A percentile compares a stretch with the other conserved stretches of the same genome.
Evolutionary conservation across 2,797 vertebrate species (phyloP).

Genomic region (Sebastes wilsoni): DNA sequence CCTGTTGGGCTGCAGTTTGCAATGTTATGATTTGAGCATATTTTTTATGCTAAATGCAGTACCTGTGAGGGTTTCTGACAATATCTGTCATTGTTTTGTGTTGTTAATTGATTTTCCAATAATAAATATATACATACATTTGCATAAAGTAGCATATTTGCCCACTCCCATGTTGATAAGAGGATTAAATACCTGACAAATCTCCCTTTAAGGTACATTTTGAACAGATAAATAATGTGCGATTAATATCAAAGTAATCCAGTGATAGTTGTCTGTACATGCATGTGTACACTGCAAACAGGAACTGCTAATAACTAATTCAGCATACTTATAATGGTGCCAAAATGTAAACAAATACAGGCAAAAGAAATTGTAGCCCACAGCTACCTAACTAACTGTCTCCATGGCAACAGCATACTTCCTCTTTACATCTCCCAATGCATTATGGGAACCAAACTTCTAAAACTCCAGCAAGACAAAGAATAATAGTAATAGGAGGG

Average conservation of each 20-base stretch:
- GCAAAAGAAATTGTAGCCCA: neutral
- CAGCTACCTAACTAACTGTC: neutral
- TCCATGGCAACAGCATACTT: neutral
- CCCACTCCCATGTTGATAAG: too few species aligned
- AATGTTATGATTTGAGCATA: too few species aligned
- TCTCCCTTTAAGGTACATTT: too few species aligned
- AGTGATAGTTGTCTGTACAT: neutral
- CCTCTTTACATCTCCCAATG: neutral
- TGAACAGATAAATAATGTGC: too few species aligned
- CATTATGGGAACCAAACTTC: neutral
- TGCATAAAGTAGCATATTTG: too few species aligned
- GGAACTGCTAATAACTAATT: neutral
- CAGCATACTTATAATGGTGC: neutral
- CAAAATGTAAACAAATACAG: neutral
- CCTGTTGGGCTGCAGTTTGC: too few species aligned
- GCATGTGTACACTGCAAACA: neutral
- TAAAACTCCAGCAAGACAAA: neutral
- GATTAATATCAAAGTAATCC: neutral
- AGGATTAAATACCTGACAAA: too few species aligned
- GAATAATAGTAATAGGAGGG: accelerated
- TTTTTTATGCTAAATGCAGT: too few species aligned
- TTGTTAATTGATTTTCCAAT: too few species aligned
- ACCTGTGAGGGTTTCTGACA: too few species aligned
- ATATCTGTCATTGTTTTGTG: too few species aligned
- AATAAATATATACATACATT: too few species aligned